phyloP scores from a whole-genome alignment of 2,113 vertebrate species.

The Anolis sagrei region DNA sequence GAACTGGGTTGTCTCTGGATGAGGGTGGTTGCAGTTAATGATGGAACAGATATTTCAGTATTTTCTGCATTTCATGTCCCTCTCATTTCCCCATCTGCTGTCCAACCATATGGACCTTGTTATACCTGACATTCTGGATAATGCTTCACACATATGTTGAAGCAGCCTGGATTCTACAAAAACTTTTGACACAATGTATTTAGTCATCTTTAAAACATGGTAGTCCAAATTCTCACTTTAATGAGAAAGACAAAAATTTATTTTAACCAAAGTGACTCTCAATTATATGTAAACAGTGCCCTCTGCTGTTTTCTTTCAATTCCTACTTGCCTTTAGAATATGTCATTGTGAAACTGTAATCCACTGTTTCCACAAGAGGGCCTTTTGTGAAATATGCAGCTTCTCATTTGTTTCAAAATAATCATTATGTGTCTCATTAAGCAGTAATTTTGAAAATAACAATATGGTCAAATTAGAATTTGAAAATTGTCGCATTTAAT shows the following conservation, averaged over 20 bases:
- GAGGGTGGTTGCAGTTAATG: too few species aligned
- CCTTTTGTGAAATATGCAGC: not conserved
- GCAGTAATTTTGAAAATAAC: not conserved
- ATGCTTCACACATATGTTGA: too few species aligned
- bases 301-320: conserved; percentile 42
- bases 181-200: too few species aligned
- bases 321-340: not conserved
- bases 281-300: conserved; percentile 46
- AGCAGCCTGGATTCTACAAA: too few species aligned
- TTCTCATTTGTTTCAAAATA: fast-evolving
- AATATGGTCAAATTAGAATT: not conserved
- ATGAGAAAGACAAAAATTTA: not conserved
- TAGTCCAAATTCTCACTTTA: not conserved
- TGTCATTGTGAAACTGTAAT: not conserved
- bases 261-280: not conserved
- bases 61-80: too few species aligned
- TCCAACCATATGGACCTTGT: too few species aligned
- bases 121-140: too few species aligned
- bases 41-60: too few species aligned
- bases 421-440: not conserved
- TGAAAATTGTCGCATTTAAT: not conserved
- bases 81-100: too few species aligned
- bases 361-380: fast-evolving
- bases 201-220: too few species aligned
- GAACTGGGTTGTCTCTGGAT: too few species aligned